These are phyloP conservation scores for Tinea trinotella DNA, from an alignment of 2,888 invertebrate species.

Conservation along the genomic window DNA sequence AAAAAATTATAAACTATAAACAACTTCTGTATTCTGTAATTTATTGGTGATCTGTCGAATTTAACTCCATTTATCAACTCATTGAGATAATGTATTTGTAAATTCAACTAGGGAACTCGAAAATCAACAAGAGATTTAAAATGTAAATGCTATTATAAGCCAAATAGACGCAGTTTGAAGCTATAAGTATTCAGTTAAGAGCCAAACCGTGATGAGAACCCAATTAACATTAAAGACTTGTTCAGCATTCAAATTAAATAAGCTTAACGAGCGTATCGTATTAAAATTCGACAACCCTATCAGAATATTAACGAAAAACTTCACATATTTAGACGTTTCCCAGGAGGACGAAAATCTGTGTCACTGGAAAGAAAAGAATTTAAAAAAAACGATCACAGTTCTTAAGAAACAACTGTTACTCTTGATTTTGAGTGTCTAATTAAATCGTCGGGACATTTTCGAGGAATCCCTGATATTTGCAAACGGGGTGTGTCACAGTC, in stretches of 20 bases:
- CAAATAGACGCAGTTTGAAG: neutral
- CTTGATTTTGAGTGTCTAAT: conserved; percentile 29
- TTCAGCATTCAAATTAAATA: neutral
- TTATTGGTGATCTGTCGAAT: neutral
- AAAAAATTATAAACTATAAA: neutral
- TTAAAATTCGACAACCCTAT: neutral
- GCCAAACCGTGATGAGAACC: neutral
- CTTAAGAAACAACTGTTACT: conserved; percentile 28
- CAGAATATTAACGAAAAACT: conserved; percentile 4
- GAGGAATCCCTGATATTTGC: conserved; percentile 11
- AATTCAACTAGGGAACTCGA: neutral
- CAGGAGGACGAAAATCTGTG: conserved; percentile 33
- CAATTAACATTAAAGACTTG: neutral
- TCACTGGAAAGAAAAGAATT: conserved; percentile 32
- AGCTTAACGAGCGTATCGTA: neutral
- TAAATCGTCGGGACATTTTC: conserved; percentile 32
- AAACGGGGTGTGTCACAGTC: conserved; percentile 7
- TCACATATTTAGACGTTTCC: conserved; percentile 27
- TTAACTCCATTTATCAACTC: neutral
- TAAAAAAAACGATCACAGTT: conserved; percentile 30
- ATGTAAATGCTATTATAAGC: no score
- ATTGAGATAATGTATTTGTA: neutral
- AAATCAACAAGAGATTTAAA: neutral
- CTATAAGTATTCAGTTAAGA: neutral
- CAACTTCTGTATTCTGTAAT: neutral